phyloP scores from a whole-genome alignment of 2,113 vertebrate species.

The Athene cunicularia region DNA sequence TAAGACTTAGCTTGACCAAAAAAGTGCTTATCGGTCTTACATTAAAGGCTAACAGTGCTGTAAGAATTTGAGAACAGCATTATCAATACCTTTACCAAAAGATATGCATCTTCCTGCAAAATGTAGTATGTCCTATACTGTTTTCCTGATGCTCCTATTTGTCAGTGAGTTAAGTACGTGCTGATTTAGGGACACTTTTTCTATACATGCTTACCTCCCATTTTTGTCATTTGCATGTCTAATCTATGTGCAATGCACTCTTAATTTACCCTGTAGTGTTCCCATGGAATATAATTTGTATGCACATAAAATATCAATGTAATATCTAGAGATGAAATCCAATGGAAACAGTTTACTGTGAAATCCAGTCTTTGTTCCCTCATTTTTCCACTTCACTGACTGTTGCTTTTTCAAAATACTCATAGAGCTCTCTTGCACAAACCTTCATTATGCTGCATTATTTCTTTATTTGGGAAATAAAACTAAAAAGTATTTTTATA shows the following conservation, averaged over 20 bases:
- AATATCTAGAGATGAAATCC: conserved; percentile 55
- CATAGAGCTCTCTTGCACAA: conserved; percentile 21
- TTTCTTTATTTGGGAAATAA: conserved; percentile 62
- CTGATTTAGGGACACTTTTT: conserved; percentile 26
- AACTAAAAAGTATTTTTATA: conserved; percentile 41
- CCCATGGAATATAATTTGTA: conserved; percentile 59
- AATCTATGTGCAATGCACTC: conserved; percentile 19
- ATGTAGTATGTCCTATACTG: not conserved
- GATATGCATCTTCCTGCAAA: not conserved
- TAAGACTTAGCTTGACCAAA: not conserved
- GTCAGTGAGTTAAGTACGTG: not conserved
- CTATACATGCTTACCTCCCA: not conserved
- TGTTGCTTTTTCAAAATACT: conserved; percentile 52
- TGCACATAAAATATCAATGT: conserved; percentile 55
- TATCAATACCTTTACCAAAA: not conserved
- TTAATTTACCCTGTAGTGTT: conserved; percentile 31
- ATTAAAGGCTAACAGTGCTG: not conserved
- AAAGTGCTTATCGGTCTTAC: not conserved
- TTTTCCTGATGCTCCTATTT: conserved; percentile 15
- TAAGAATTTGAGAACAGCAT: not conserved
- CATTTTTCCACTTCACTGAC: conserved; percentile 63
- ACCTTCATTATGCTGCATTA: conserved; percentile 41
- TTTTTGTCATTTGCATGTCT: conserved; percentile 43
- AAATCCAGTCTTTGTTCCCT: conserved; percentile 60
- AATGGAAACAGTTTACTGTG: conserved; percentile 58